Percentiles rank a stretch among this genome's conserved stretches.
phyloP scores from a whole-genome alignment of 2,797 vertebrate species.

The Dendrocincla tyrannina region DNA sequence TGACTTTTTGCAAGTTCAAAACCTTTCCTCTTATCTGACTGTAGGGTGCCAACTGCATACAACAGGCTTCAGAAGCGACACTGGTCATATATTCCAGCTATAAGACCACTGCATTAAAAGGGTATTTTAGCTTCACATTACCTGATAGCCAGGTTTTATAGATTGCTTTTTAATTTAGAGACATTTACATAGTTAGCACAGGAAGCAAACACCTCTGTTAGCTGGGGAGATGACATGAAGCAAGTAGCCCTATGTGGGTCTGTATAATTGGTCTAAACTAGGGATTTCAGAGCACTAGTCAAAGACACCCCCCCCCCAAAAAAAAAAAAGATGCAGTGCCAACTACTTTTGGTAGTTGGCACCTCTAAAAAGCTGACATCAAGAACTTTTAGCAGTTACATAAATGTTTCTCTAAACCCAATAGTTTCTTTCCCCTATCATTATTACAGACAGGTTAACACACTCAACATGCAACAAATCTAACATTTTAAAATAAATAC shows the following conservation, averaged over 20 bases:
- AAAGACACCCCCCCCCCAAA: background rate
- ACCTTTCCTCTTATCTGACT: constrained; percentile 29
- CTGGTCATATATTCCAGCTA: background rate
- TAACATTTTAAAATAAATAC: background rate
- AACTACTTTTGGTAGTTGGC: background rate
- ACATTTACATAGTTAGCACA: background rate
- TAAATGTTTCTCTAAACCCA: background rate
- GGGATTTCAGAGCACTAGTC: background rate
- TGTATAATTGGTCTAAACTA: background rate
- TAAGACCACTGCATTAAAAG: background rate
- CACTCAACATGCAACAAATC: background rate
- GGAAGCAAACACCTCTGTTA: background rate
- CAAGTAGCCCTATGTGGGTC: background rate
- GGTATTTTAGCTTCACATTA: background rate
- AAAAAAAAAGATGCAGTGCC: background rate
- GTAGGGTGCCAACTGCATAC: background rate
- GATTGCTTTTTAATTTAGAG: background rate
- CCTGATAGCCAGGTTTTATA: background rate
- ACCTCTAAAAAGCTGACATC: background rate
- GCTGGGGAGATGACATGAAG: background rate
- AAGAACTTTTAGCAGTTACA: background rate
- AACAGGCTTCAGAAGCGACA: background rate
- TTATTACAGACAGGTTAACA: background rate
- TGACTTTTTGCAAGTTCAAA: constrained; percentile 7
- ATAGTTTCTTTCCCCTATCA: background rate